A percentile compares a stretch with the other conserved stretches of the same genome.
These are phyloP conservation scores for Casuarius casuarius DNA, from an alignment of 2,113 vertebrate species.

Conservation along the genomic window DNA sequence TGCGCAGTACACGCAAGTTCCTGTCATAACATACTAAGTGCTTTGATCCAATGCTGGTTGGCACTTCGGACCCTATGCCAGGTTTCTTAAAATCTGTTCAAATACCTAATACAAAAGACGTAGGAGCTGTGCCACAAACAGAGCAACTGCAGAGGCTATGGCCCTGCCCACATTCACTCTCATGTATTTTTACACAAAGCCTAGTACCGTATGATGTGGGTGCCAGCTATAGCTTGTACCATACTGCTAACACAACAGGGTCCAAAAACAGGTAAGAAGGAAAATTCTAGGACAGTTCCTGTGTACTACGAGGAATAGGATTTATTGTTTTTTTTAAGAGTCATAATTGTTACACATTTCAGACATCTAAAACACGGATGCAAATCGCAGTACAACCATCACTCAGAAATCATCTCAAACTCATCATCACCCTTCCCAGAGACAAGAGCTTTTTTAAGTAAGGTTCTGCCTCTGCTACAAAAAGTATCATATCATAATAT, in stretches of 20 bases:
- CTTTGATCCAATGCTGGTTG: not conserved
- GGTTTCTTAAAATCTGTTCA: conserved; percentile 32
- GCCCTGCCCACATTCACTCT: conserved; percentile 8
- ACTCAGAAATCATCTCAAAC: not conserved
- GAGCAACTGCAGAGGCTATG: conserved; percentile 41
- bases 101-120: conserved; percentile 10
- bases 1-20: not conserved
- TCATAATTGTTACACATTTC: not conserved
- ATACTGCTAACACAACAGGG: conserved; percentile 10
- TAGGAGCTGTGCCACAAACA: conserved; percentile 54
- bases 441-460: not conserved
- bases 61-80: not conserved
- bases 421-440: not conserved
- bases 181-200: conserved; percentile 52
- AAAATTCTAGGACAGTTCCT: conserved; percentile 22
- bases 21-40: not conserved
- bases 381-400: not conserved
- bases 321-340: not conserved
- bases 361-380: not conserved
- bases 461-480: not conserved
- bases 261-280: conserved; percentile 29
- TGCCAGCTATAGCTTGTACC: conserved; percentile 38
- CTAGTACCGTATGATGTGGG: conserved; percentile 17
- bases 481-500: not conserved
- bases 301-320: not conserved